phyloP scores from a whole-genome alignment of 2,888 invertebrate species.

The Meiosimyza decipiens region DNA sequence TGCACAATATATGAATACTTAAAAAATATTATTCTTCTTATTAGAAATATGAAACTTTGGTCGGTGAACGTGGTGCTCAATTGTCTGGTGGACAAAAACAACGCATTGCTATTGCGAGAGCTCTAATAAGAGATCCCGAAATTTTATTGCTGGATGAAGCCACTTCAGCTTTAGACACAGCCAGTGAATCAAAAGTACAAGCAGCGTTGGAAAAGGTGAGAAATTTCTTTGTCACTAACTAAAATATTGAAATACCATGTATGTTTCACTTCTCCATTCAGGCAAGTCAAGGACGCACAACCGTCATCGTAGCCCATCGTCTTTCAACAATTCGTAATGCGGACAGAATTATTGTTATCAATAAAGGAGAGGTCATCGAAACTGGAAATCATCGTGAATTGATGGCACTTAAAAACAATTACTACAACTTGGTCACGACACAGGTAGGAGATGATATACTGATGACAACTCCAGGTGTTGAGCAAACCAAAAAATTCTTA shows the following conservation, averaged over 20 bases:
- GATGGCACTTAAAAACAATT: conserved; percentile 73
- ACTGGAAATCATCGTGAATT: conserved; percentile 77
- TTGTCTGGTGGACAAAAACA: conserved; percentile 92
- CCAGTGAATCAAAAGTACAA: conserved; percentile 88
- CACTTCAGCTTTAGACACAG: conserved; percentile 88
- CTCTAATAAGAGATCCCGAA: conserved; percentile 81
- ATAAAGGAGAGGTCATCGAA: conserved; percentile 76
- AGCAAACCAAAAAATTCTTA: conserved; percentile 45
- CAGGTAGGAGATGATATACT: conserved; percentile 69
- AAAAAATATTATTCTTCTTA: background rate
- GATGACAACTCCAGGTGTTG: conserved; percentile 43
- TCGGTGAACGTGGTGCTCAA: conserved; percentile 86
- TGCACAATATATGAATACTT: no score
- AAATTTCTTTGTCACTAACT: background rate
- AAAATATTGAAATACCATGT: background rate
- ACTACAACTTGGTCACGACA: conserved; percentile 77
- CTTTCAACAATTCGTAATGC: conserved; percentile 80
- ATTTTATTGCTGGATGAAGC: conserved; percentile 87
- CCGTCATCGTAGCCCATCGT: conserved; percentile 83
- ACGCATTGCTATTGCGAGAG: conserved; percentile 89
- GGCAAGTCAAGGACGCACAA: conserved; percentile 80
- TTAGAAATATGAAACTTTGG: conserved; percentile 82
- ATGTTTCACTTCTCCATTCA: conserved; percentile 49
- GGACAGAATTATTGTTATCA: conserved; percentile 78
- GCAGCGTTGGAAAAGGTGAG: conserved; percentile 77